Evolutionary conservation across 2,113 vertebrate species (phyloP).

Genomic region (Scytalopus superciliaris): DNA sequence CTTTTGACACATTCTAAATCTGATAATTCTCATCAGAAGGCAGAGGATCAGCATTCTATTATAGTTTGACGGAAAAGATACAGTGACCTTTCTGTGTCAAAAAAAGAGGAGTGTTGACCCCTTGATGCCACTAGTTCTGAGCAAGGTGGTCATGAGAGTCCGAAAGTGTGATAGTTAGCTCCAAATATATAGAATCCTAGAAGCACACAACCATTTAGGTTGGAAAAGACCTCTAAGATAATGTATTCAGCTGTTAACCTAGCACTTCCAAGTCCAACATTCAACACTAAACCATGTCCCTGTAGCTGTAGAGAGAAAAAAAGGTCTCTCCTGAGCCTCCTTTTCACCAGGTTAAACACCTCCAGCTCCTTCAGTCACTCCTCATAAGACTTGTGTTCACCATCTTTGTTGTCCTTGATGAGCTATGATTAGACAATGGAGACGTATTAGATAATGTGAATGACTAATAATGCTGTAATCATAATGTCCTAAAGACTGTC

Average conservation of each 20-base stretch:
- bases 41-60: not conserved
- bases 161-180: not conserved
- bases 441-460: not conserved
- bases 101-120: not conserved
- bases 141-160: not conserved
- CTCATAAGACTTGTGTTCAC: not conserved
- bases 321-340: not conserved
- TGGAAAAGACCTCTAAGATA: not conserved
- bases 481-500: not conserved
- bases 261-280: not conserved
- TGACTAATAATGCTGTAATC: not conserved
- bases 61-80: not conserved
- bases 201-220: not conserved
- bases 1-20: not conserved
- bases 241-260: not conserved
- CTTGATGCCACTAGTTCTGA: not conserved
- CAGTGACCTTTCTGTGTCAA: not conserved
- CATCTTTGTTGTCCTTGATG: not conserved
- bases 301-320: not conserved
- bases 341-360: not conserved
- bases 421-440: not conserved
- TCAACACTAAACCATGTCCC: not conserved
- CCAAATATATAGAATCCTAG: not conserved
- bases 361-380: not conserved
- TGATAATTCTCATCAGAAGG: not conserved